A percentile compares a stretch with the other conserved stretches of the same genome.
phyloP scores from a whole-genome alignment of 2,797 vertebrate species.

The Rhinoraja longicauda region DNA sequence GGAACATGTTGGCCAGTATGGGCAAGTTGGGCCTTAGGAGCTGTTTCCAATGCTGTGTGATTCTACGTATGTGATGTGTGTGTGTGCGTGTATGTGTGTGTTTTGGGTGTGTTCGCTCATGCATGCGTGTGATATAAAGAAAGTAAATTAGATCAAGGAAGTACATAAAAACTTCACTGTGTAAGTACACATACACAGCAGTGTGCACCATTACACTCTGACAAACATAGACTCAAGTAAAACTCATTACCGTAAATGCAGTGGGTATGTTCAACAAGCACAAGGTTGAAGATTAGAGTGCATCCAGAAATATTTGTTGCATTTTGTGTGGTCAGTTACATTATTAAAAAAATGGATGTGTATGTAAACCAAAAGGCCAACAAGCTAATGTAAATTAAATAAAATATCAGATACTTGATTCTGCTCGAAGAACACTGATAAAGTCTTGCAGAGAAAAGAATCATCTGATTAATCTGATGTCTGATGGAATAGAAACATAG shows the following conservation, averaged over 20 bases:
- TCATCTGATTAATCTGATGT: background rate
- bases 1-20: too few species aligned
- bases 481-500: background rate
- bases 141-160: background rate
- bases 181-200: background rate
- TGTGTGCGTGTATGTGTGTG: too few species aligned
- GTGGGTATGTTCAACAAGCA: background rate
- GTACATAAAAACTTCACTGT: background rate
- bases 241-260: background rate
- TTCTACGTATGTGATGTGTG: background rate
- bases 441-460: background rate
- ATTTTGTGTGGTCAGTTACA: background rate
- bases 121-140: background rate
- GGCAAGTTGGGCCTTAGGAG: too few species aligned
- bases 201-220: background rate
- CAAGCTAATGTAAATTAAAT: background rate
- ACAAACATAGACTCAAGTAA: background rate
- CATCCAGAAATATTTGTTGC: background rate
- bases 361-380: background rate
- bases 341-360: background rate
- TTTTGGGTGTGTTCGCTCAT: too few species aligned
- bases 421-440: background rate
- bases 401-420: slow-evolving; percentile 9
- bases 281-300: background rate
- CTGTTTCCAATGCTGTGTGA: too few species aligned